Evolutionary conservation across 2,113 vertebrate species (phyloP).

Genomic region (Pimephales promelas): DNA sequence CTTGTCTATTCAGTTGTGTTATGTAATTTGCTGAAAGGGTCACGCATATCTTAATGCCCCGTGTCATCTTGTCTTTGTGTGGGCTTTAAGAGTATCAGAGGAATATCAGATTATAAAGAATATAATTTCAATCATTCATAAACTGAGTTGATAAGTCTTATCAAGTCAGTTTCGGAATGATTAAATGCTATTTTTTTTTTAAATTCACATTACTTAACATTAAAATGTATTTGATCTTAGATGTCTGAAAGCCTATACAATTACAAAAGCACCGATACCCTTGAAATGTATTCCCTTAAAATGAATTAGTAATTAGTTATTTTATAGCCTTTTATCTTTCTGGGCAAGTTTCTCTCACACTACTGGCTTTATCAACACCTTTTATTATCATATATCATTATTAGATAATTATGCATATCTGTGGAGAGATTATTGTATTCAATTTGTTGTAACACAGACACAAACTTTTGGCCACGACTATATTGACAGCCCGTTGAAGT

Average conservation of each 20-base stretch:
- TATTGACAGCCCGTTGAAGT: conserved; percentile 15
- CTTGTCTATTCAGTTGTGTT: not conserved
- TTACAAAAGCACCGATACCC: not conserved
- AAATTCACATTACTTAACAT: not conserved
- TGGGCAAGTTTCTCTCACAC: not conserved
- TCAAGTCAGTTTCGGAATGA: not conserved
- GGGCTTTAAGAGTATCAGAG: not conserved
- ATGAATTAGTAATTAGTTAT: not conserved
- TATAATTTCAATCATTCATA: no score
- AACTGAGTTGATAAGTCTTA: not conserved
- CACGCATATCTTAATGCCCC: not conserved
- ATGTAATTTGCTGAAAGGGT: conserved; percentile 17
- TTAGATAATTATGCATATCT: not conserved
- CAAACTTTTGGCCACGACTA: not conserved
- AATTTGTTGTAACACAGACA: not conserved
- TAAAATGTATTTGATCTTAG: not conserved
- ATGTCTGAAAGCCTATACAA: not conserved
- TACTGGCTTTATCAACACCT: not conserved
- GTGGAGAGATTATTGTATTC: not conserved
- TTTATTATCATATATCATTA: not conserved
- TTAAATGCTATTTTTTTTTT: not conserved
- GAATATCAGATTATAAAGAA: no score
- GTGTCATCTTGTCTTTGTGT: conserved; percentile 7
- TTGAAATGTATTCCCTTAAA: not conserved
- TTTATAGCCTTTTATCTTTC: not conserved